A percentile compares a stretch with the other conserved stretches of the same genome.
phyloP scores from a whole-genome alignment of 2,888 invertebrate species.

The Pherbina coryleti region DNA sequence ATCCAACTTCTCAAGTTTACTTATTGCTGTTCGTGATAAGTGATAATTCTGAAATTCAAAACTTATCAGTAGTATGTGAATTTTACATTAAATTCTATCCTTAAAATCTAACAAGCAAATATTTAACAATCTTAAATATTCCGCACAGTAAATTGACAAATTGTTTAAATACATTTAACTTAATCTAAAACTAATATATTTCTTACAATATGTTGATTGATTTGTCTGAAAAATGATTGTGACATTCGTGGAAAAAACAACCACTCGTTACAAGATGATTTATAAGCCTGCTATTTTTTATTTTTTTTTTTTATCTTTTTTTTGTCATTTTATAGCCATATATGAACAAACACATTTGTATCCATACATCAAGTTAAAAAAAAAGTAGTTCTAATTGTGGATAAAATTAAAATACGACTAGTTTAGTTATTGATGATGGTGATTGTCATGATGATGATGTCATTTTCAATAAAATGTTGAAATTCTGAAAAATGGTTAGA shows the following conservation, averaged over 20 bases:
- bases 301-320: neutral
- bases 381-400: no score
- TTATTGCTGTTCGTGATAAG: no score
- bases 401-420: neutral
- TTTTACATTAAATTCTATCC: no score
- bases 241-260: neutral
- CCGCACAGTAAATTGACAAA: no score
- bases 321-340: neutral
- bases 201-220: neutral
- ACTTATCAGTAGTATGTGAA: no score
- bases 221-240: neutral
- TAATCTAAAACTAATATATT: no score
- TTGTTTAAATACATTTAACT: no score
- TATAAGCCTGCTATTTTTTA: no score
- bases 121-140: no score
- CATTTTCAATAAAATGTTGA: neutral
- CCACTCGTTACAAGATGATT: neutral
- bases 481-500: slow-evolving; percentile 1
- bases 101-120: no score
- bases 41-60: no score
- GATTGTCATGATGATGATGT: neutral
- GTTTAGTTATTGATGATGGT: neutral
- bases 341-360: neutral
- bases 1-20: no score
- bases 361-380: neutral